Evolutionary conservation across 2,888 invertebrate genomes (phyloP).

Genomic region (Cremastobaeus sp.): DNA sequence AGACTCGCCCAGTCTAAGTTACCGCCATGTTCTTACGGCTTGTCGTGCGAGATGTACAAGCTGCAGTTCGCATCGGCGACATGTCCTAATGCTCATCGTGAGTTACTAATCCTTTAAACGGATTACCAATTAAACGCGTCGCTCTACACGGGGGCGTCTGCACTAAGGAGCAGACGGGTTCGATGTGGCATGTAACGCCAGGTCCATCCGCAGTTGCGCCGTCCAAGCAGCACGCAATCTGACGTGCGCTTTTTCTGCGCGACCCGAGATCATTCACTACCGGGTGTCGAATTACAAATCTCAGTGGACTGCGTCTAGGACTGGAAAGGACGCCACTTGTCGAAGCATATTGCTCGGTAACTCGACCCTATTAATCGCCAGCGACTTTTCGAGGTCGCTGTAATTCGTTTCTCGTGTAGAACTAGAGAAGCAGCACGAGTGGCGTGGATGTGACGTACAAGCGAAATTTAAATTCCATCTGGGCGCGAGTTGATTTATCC

Average conservation of each 20-base stretch:
- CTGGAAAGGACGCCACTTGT: conserved; percentile 29
- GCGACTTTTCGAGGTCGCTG: conserved; percentile 22
- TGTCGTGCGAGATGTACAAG: conserved; percentile 22
- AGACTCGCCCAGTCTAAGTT: too few relatives aligned
- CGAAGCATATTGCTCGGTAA: conserved; percentile 38
- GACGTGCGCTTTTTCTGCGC: conserved; percentile 7
- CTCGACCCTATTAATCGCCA: conserved; percentile 36
- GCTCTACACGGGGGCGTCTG: conserved; percentile 51
- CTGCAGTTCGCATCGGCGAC: conserved; percentile 66
- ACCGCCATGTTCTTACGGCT: background rate
- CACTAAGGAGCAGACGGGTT: conserved; percentile 28
- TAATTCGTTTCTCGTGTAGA: conserved; percentile 54
- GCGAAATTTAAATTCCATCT: conserved; percentile 16
- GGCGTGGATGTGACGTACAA: too few relatives aligned
- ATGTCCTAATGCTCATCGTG: conserved; percentile 75
- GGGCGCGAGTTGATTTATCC: conserved; percentile 32
- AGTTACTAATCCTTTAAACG: conserved; percentile 78
- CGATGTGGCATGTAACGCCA: conserved; percentile 36
- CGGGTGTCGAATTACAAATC: conserved; percentile 49
- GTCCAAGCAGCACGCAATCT: conserved; percentile 1
- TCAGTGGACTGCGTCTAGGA: conserved; percentile 5
- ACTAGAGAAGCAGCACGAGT: background rate
- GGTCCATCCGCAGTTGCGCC: conserved; percentile 25
- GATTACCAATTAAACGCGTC: conserved; percentile 74
- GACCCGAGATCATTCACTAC: conserved; percentile 22